Percentiles rank a stretch among this genome's conserved stretches.
phyloP scores from a whole-genome alignment of 2,888 invertebrate genomes.

The Digitonthophagus gazella region DNA sequence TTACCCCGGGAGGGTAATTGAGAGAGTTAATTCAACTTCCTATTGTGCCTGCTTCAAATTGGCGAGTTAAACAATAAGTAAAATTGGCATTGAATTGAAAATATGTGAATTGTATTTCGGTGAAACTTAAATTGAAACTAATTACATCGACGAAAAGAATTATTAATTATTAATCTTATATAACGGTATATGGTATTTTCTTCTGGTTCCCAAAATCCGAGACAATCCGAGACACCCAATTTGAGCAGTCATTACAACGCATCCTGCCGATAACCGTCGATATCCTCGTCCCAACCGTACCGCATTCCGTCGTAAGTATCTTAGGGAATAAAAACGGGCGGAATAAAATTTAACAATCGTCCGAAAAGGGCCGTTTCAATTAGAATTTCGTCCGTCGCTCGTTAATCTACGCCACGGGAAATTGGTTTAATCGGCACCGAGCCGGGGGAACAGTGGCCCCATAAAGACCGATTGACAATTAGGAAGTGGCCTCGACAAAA shows the following conservation, averaged over 20 bases:
- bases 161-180: too few relatives aligned
- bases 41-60: not conserved
- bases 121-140: too few relatives aligned
- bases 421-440: not conserved
- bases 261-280: not conserved
- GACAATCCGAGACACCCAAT: not conserved
- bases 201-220: too few relatives aligned
- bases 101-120: too few relatives aligned
- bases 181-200: too few relatives aligned
- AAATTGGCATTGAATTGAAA: not conserved
- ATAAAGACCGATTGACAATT: not conserved
- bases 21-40: not conserved
- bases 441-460: not conserved
- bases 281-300: not conserved
- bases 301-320: not conserved
- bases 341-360: not conserved
- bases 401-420: not conserved
- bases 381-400: not conserved
- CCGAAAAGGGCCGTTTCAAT: not conserved
- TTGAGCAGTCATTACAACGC: not conserved
- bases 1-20: not conserved
- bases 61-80: not conserved
- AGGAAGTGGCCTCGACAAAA: not conserved
- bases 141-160: too few relatives aligned
- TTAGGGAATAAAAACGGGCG: not conserved